Conservation (phyloP, 2,113 vertebrate genomes). For the Microtus richardsoni region DNA sequence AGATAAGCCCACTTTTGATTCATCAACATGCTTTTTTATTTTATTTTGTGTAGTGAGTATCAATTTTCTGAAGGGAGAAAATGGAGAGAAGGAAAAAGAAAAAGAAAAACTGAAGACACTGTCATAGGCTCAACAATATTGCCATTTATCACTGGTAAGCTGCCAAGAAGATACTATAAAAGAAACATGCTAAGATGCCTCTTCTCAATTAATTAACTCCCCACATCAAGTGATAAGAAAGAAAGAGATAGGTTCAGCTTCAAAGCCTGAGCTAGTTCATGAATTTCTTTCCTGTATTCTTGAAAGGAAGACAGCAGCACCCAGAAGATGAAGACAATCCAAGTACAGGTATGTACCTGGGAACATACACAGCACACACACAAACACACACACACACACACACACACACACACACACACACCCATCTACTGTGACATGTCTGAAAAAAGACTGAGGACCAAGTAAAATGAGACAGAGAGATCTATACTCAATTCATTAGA, state of each 20-base stretch:
- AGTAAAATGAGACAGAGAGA: background rate
- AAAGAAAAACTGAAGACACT: slow-evolving; percentile 50
- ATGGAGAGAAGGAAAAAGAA: background rate
- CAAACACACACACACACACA: no score
- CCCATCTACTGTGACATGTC: background rate
- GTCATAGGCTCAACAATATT: background rate
- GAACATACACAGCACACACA: background rate
- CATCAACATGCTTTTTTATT: slow-evolving; percentile 53
- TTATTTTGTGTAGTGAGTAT: slow-evolving; percentile 65
- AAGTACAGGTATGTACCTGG: background rate
- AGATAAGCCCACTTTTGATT: slow-evolving; percentile 62
- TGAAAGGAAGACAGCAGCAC: slow-evolving; percentile 58
- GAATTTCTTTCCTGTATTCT: slow-evolving; percentile 74
- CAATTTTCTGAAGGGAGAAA: slow-evolving; percentile 59
- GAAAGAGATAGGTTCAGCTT: slow-evolving; percentile 43
- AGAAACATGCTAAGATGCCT: slow-evolving; percentile 76
- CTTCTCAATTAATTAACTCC: slow-evolving; percentile 74
- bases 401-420: no score
- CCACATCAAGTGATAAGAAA: slow-evolving; percentile 62
- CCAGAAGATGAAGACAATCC: slow-evolving; percentile 50
- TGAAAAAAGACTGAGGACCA: background rate
- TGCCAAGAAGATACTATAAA: slow-evolving; percentile 63
- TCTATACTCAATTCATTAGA: background rate
- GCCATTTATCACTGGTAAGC: slow-evolving; percentile 60
- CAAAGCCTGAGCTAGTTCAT: slow-evolving; percentile 63